Evolutionary conservation across 1,140 invertebrate species (phyloP).

Genomic region (Polyergus mexicanus): DNA sequence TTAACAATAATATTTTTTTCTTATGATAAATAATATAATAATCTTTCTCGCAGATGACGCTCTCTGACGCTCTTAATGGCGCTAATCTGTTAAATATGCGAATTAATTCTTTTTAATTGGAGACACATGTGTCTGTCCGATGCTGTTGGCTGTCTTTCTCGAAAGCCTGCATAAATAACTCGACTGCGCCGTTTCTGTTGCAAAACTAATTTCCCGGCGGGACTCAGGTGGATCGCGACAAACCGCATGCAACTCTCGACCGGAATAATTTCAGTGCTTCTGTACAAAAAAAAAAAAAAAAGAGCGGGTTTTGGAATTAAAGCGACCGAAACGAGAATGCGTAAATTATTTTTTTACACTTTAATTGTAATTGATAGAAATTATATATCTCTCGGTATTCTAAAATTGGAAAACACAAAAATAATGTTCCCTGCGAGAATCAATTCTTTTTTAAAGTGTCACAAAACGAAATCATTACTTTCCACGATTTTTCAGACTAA

Average conservation of each 20-base stretch:
- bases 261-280: conserved; percentile 25
- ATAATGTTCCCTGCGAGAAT: too few species aligned
- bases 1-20: neutral
- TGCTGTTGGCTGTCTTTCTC: conserved; percentile 13
- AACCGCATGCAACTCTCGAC: conserved; percentile 34
- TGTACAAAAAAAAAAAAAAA: conserved; percentile 14
- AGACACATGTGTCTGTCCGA: neutral
- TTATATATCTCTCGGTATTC: neutral
- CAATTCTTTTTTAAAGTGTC: too few species aligned
- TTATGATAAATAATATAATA: conserved; percentile 31
- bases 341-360: conserved; percentile 7
- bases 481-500: too few species aligned
- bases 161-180: conserved; percentile 48
- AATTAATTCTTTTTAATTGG: conserved; percentile 38
- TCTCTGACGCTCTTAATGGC: neutral
- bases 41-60: conserved; percentile 12
- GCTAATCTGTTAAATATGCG: conserved; percentile 34
- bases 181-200: conserved; percentile 32
- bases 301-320: neutral
- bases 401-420: neutral
- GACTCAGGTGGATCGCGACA: conserved; percentile 39
- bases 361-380: neutral
- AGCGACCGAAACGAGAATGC: neutral
- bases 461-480: too few species aligned
- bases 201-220: conserved; percentile 48